Evolutionary conservation across 1,140 invertebrate genomes (phyloP), one percentile per base, ranked within the genome.

Genomic region (Magallana ariakensis): DNA sequence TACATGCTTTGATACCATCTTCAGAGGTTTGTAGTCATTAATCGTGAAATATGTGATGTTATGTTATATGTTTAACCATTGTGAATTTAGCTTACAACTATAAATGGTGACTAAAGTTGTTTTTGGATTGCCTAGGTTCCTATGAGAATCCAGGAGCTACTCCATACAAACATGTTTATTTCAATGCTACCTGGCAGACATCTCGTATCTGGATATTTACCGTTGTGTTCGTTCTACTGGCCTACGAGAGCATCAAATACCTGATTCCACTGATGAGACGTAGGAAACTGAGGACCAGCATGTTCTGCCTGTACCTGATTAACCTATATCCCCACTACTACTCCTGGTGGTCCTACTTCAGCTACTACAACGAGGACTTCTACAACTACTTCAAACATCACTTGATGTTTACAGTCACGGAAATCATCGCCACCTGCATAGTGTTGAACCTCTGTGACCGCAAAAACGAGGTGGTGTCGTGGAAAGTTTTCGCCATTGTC

Each of bases 341-440:
- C 92, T 96, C 97, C 1, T 97, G 97, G 97, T 98, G 97, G 97
- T 96, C 96, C 26, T 97, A 97, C 89, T 96, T 97, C 85, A 97
- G 97, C 94, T 97, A 97, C 91, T 97, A 97, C 95, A 98, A 98
- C 91, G 97, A 97, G 89, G 97, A 97, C 84, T 97, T 96, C 91
- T 97, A 97, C 93, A 87, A 89, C 0, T 95, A 95, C 81, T 95
- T 94, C 92, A 92, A 92, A 83, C 95, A 96, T 95, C 97, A 97
- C 91, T 93, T 97, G 88, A 97, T 97, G 92, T 91, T 96, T 80
- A 93, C 97, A 15, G 80, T 95, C 11, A 97, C 97, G 0, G 97
- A 98, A 94, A 89, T 97, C 1, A 92, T 97, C 89, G 97, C 97
- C 10, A 97, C 97, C 0, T 93, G 95, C 70, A 91, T 97, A 33